Percentiles rank a stretch among this genome's conserved stretches.
Evolutionary conservation across 2,797 vertebrate genomes (phyloP).

Genomic region (Centropyge bicolor): DNA sequence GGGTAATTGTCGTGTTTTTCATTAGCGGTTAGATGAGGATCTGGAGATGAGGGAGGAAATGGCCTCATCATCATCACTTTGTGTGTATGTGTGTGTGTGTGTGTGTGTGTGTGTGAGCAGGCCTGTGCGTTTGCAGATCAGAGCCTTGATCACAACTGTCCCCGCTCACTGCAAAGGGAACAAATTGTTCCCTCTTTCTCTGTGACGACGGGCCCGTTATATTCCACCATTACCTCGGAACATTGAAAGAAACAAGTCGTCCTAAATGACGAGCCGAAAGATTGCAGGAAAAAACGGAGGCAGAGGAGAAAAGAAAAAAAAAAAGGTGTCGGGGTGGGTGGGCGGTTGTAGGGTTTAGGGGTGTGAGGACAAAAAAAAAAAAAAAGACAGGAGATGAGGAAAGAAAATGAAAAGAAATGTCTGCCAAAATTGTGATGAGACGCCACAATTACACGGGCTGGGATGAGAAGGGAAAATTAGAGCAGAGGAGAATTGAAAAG

Average conservation of each 20-base stretch:
- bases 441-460: conserved; percentile 68
- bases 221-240: conserved; percentile 84
- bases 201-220: conserved; percentile 64
- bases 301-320: conserved; percentile 34
- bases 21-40: conserved; percentile 87
- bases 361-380: conserved; percentile 61
- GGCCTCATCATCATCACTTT: conserved; percentile 84
- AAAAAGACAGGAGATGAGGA: conserved; percentile 79
- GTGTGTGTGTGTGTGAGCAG: conserved; percentile 39
- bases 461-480: conserved; percentile 72
- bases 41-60: conserved; percentile 87
- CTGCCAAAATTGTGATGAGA: conserved; percentile 82
- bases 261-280: conserved; percentile 76
- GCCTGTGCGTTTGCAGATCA: conserved; percentile 70
- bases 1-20: conserved; percentile 89
- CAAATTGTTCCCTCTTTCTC: conserved; percentile 83
- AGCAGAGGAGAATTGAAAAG: conserved; percentile 69
- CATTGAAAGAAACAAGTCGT: conserved; percentile 83
- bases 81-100: conserved; percentile 44
- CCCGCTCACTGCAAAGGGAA: conserved; percentile 78
- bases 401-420: conserved; percentile 81
- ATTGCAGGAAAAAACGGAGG: conserved; percentile 74
- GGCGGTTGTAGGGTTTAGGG: conserved; percentile 37
- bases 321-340: conserved; percentile 23
- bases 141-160: conserved; percentile 73